These are phyloP conservation scores for Belgica antarctica DNA, from an alignment of 2,888 invertebrate genomes.

Conservation along the genomic window DNA sequence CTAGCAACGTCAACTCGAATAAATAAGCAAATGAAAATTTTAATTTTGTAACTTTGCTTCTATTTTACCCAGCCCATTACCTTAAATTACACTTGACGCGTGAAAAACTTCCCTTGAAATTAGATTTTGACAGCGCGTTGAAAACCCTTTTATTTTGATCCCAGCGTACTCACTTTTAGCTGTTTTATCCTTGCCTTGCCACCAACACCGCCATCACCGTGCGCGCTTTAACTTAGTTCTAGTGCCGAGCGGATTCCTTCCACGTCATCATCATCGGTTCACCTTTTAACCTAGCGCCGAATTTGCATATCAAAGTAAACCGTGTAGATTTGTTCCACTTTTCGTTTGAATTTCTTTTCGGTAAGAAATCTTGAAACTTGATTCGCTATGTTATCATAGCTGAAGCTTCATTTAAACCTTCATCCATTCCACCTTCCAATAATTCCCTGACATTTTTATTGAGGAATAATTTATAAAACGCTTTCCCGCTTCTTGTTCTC, in stretches of 20 bases:
- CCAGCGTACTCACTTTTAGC: not conserved
- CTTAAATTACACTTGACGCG: conserved; percentile 31
- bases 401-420: conserved; percentile 26
- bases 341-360: conserved; percentile 17
- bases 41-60: not conserved
- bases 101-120: conserved; percentile 6
- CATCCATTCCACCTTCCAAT: conserved; percentile 32
- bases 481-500: conserved; percentile 13
- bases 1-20: not conserved
- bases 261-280: conserved; percentile 14
- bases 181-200: not conserved
- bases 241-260: not conserved
- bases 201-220: not conserved
- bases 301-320: conserved; percentile 13
- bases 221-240: not conserved
- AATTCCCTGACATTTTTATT: not conserved
- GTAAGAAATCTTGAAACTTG: conserved; percentile 18
- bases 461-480: conserved; percentile 22
- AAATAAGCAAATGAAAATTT: conserved; percentile 1
- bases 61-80: conserved; percentile 21
- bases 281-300: conserved; percentile 1
- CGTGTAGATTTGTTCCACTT: not conserved
- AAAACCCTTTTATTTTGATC: conserved; percentile 5
- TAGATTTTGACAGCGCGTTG: conserved; percentile 5
- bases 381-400: not conserved